Conservation (phyloP, 2,888 invertebrate genomes). For the Gortyna flavago region DNA sequence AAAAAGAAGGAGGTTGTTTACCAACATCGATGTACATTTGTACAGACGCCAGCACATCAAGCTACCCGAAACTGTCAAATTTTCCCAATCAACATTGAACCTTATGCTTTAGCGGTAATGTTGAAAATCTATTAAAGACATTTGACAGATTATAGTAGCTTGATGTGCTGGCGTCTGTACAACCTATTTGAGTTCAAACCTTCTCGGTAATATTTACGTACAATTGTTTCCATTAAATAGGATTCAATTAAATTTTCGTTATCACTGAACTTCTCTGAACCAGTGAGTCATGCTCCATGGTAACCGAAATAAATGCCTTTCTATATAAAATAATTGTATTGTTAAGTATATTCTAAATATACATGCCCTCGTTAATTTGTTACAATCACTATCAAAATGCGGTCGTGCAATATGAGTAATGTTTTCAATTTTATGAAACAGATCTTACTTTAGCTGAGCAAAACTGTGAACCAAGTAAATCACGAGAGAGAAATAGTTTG, state of each 20-base stretch:
- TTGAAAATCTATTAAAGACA: no score
- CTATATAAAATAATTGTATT: conserved; percentile 23
- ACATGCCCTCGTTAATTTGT: conserved; percentile 47
- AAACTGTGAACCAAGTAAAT: neutral
- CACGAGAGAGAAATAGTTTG: neutral
- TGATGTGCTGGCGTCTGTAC: no score
- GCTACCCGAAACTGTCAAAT: no score
- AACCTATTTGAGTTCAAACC: neutral
- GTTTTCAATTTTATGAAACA: conserved; percentile 21
- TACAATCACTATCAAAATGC: conserved; percentile 34
- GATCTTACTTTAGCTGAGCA: no score
- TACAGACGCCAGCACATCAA: no score
- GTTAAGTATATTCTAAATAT: conserved; percentile 44
- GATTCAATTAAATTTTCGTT: conserved; percentile 6
- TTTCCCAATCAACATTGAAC: no score
- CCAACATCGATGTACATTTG: neutral
- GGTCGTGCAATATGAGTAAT: conserved; percentile 29
- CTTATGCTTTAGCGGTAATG: no score
- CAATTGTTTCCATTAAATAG: neutral
- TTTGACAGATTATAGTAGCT: no score
- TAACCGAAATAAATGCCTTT: conserved; percentile 44
- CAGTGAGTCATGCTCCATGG: conserved; percentile 27
- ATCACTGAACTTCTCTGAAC: conserved; percentile 39
- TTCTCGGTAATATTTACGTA: neutral
- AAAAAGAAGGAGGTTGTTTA: neutral